These are phyloP conservation scores for Plectus sambesii DNA, from an alignment of 1,140 invertebrate species.

Conservation along the genomic window DNA sequence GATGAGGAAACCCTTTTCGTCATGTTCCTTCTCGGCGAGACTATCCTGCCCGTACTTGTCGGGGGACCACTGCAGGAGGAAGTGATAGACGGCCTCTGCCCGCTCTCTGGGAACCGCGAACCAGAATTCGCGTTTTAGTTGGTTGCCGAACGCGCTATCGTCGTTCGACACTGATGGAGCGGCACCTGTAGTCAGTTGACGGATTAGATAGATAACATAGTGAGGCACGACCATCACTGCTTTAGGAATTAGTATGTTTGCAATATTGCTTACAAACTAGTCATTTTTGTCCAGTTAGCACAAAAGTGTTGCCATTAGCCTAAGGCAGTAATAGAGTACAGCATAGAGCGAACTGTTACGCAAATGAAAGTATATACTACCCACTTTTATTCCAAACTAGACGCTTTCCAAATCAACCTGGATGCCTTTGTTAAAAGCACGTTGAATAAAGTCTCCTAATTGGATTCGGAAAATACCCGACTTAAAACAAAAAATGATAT, in stretches of 20 bases:
- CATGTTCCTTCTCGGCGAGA: conserved; percentile 4
- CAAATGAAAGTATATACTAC: too few relatives aligned
- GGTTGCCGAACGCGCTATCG: conserved; percentile 38
- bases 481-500: too few relatives aligned
- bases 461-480: too few relatives aligned
- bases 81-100: conserved; percentile 44
- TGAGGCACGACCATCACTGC: not conserved
- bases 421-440: too few relatives aligned
- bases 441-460: too few relatives aligned
- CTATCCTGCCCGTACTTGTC: conserved; percentile 43
- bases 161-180: too few relatives aligned
- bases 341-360: too few relatives aligned
- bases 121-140: conserved; percentile 42
- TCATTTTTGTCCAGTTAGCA: not conserved
- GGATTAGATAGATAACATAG: conserved; percentile 1
- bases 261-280: not conserved
- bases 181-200: conserved; percentile 23
- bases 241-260: conserved; percentile 3
- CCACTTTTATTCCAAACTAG: too few relatives aligned
- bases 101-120: conserved; percentile 34
- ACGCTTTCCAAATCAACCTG: too few relatives aligned
- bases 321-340: too few relatives aligned
- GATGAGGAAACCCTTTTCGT: conserved; percentile 9
- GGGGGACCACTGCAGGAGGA: conserved; percentile 42
- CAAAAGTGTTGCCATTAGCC: conserved; percentile 24